Evolutionary conservation across 2,888 invertebrate genomes (phyloP).

Genomic region (Athalia circularis): DNA sequence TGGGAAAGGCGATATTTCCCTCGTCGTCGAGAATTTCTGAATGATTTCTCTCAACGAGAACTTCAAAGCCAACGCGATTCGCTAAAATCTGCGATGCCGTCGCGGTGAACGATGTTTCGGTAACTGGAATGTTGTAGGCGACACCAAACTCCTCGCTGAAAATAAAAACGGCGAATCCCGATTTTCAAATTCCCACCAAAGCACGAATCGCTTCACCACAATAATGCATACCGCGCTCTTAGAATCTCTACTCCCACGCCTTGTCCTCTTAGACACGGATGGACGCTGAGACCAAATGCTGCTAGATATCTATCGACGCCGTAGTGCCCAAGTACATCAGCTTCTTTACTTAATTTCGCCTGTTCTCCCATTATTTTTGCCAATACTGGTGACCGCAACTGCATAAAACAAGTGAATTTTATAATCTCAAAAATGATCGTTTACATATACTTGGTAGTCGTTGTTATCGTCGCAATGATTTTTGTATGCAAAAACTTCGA

Average conservation of each 20-base stretch:
- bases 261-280: slow-evolving; percentile 66
- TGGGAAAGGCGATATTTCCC: slow-evolving; percentile 56
- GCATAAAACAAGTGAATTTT: neutral
- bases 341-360: slow-evolving; percentile 49
- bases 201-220: too few relatives aligned
- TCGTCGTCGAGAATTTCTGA: slow-evolving; percentile 53
- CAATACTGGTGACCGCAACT: slow-evolving; percentile 47
- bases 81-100: slow-evolving; percentile 61
- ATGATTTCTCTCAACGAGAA: slow-evolving; percentile 51
- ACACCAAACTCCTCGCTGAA: slow-evolving; percentile 58
- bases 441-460: neutral
- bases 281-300: slow-evolving; percentile 68
- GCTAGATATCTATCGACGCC: slow-evolving; percentile 63
- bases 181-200: too few relatives aligned
- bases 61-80: slow-evolving; percentile 57
- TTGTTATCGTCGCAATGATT: neutral
- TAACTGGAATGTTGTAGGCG: slow-evolving; percentile 59
- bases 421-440: neutral
- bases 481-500: neutral
- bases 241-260: slow-evolving; percentile 61
- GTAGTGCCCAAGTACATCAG: slow-evolving; percentile 58
- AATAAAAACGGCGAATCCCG: neutral
- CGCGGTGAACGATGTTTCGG: slow-evolving; percentile 61
- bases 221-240: slow-evolving; percentile 56
- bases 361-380: slow-evolving; percentile 49